These are phyloP conservation scores for Rynchops niger DNA, from an alignment of 2,113 vertebrate genomes.

Conservation along the genomic window DNA sequence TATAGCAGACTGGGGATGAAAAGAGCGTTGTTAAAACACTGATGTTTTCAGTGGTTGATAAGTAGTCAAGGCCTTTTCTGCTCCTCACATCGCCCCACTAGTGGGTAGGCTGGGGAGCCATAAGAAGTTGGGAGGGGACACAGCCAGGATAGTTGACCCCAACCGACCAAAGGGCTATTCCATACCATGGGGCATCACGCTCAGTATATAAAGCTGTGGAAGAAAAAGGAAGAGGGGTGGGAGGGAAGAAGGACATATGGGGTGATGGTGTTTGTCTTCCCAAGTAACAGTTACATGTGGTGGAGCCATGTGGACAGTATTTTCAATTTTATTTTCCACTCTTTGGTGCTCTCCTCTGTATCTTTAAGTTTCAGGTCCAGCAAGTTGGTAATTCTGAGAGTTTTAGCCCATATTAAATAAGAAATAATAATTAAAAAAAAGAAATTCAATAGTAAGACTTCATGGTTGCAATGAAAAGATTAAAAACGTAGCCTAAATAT, in stretches of 20 bases:
- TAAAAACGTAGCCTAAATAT: background rate
- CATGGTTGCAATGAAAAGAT: background rate
- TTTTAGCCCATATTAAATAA: background rate
- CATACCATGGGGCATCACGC: background rate
- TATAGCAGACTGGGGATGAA: background rate
- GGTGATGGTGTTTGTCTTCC: background rate
- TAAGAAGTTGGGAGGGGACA: background rate
- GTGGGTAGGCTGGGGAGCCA: background rate
- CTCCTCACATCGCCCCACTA: background rate
- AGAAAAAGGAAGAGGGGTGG: background rate
- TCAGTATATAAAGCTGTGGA: background rate
- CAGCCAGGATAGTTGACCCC: background rate
- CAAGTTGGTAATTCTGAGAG: background rate
- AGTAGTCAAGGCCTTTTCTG: background rate
- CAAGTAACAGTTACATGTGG: background rate
- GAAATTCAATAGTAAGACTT: background rate
- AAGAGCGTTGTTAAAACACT: background rate
- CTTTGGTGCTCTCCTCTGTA: background rate
- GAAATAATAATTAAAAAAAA: background rate
- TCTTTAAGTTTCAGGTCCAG: background rate
- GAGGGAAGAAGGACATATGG: background rate
- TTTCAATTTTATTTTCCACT: background rate
- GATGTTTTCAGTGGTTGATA: background rate
- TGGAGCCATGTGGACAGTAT: background rate
- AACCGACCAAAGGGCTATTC: background rate